These are phyloP conservation scores for Plebejus anna DNA, from an alignment of 2,888 invertebrate species.

Conservation along the genomic window DNA sequence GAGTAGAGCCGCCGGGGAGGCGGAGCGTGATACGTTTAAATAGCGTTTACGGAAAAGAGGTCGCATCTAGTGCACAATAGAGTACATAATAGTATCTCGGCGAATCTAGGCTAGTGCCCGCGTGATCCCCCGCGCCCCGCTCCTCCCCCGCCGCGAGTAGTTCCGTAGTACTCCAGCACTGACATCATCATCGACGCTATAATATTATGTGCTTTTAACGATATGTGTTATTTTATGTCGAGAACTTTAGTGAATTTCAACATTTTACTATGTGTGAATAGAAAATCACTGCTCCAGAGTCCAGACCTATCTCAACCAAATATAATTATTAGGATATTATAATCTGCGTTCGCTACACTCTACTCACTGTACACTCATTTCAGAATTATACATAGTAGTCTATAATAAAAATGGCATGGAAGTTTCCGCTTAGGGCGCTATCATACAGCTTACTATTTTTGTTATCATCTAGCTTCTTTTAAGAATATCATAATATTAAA, in stretches of 20 bases:
- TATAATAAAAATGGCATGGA: no score
- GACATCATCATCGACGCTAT: conserved; percentile 49
- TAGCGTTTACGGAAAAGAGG: conserved; percentile 54
- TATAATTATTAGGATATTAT: no score
- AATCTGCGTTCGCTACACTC: no score
- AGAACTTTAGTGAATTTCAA: no score
- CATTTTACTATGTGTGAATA: no score
- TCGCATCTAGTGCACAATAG: conserved; percentile 60
- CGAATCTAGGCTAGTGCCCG: conserved; percentile 37
- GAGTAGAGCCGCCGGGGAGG: neutral
- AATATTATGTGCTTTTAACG: neutral
- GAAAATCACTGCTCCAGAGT: no score
- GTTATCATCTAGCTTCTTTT: neutral
- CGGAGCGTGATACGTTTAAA: conserved; percentile 25
- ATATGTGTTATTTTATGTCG: neutral
- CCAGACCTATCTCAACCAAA: no score
- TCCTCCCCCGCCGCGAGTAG: neutral
- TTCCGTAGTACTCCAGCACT: conserved; percentile 45
- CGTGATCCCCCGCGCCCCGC: conserved; percentile 33
- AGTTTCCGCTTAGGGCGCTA: no score
- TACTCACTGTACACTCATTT: no score
- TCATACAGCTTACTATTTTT: no score
- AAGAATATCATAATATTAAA: no score
- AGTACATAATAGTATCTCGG: conserved; percentile 47
- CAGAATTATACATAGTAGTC: no score